These are phyloP conservation scores for Equus przewalskii DNA, from an alignment of 2,113 vertebrate species.

Conservation along the genomic window DNA sequence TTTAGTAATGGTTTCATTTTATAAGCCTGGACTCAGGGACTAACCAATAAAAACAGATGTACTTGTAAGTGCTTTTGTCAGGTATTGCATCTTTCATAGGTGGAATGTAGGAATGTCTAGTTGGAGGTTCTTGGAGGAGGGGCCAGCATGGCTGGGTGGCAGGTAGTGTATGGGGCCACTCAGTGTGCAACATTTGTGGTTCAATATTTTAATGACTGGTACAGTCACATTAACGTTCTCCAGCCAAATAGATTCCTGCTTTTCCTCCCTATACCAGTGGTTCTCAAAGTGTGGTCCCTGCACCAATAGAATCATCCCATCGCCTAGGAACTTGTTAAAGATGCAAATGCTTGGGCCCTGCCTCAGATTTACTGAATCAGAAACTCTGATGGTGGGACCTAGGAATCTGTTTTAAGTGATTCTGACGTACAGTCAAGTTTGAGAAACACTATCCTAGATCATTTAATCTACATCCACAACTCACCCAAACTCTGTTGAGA, in stretches of 20 bases:
- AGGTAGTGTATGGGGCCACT: neutral
- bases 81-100: neutral
- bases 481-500: neutral
- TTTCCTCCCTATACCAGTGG: neutral
- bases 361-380: neutral
- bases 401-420: neutral
- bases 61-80: neutral
- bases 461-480: neutral
- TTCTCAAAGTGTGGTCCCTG: neutral
- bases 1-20: neutral
- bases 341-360: neutral
- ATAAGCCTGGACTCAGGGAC: neutral
- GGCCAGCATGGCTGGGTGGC: neutral
- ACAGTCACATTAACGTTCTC: neutral
- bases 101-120: neutral
- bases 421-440: neutral
- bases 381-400: neutral
- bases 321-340: neutral
- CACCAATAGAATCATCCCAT: neutral
- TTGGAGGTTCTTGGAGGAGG: neutral
- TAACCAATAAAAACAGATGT: neutral
- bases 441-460: neutral
- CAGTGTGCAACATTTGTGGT: too few species aligned
- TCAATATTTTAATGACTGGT: neutral
- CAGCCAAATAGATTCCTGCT: neutral